These are phyloP conservation scores for Cyprinodon brontotheroides DNA, from an alignment of 2,113 vertebrate species.

Conservation along the genomic window DNA sequence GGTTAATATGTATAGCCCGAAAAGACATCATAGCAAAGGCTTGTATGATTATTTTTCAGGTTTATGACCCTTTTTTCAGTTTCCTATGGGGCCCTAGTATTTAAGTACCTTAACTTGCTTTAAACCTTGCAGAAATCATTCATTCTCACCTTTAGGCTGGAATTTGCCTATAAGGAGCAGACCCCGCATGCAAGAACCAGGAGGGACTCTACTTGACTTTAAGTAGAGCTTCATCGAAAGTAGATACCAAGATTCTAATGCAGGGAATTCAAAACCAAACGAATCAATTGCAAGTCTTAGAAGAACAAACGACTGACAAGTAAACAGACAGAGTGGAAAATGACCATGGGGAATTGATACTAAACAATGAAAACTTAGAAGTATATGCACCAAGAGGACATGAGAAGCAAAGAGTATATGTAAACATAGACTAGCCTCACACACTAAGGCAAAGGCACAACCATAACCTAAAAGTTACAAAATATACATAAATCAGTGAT, in stretches of 20 bases:
- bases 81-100: no score
- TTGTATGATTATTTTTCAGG: no score
- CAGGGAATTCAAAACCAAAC: background rate
- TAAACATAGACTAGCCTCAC: background rate
- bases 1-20: no score
- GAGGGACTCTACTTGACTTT: background rate
- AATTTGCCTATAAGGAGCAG: background rate
- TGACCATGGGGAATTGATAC: background rate
- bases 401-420: background rate
- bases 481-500: constrained; percentile 31
- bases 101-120: background rate
- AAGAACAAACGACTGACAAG: background rate
- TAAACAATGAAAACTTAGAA: background rate
- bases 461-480: background rate
- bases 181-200: background rate
- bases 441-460: background rate
- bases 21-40: no score
- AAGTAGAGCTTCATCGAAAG: background rate
- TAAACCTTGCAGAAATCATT: background rate
- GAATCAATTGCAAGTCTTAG: background rate
- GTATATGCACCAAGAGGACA: background rate
- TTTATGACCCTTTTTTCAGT: no score
- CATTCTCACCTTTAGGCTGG: background rate
- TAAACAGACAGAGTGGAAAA: background rate
- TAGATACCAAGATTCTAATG: background rate